phyloP scores from a whole-genome alignment of 2,797 vertebrate species.

The Botia kubotai region DNA sequence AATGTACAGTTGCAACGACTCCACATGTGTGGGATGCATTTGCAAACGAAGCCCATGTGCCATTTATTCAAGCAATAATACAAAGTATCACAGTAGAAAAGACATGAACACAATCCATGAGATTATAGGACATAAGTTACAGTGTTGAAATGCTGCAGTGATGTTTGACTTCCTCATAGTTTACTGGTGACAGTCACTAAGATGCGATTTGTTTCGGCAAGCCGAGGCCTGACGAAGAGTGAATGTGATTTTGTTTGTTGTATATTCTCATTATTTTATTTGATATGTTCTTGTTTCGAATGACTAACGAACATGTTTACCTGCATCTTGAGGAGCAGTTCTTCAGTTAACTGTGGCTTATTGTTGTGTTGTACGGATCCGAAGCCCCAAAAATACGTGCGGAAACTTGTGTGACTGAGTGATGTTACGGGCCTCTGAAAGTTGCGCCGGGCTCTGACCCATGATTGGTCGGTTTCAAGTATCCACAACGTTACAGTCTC shows the following conservation, averaged over 20 bases:
- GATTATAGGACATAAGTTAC: constrained; percentile 59
- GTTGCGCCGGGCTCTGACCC: constrained; percentile 60
- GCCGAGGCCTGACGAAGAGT: constrained; percentile 66
- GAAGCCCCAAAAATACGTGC: constrained; percentile 35
- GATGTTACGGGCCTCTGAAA: constrained; percentile 68
- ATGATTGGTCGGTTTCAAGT: constrained; percentile 50
- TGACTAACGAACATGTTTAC: constrained; percentile 57
- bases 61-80: constrained; percentile 83
- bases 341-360: constrained; percentile 66
- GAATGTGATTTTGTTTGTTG: constrained; percentile 70
- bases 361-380: constrained; percentile 64
- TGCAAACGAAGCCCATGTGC: constrained; percentile 74
- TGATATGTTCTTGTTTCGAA: constrained; percentile 52
- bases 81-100: constrained; percentile 61
- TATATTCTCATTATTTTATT: constrained; percentile 63
- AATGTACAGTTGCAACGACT: constrained; percentile 59
- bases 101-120: constrained; percentile 52
- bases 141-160: constrained; percentile 75
- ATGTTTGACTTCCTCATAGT: constrained; percentile 69
- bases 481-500: constrained; percentile 43
- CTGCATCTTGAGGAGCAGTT: constrained; percentile 65
- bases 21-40: constrained; percentile 66
- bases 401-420: constrained; percentile 47
- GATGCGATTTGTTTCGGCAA: constrained; percentile 61
- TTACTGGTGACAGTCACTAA: constrained; percentile 59